Evolutionary conservation across 1,140 invertebrate species (phyloP).

Genomic region (Agraylea sexmaculata): DNA sequence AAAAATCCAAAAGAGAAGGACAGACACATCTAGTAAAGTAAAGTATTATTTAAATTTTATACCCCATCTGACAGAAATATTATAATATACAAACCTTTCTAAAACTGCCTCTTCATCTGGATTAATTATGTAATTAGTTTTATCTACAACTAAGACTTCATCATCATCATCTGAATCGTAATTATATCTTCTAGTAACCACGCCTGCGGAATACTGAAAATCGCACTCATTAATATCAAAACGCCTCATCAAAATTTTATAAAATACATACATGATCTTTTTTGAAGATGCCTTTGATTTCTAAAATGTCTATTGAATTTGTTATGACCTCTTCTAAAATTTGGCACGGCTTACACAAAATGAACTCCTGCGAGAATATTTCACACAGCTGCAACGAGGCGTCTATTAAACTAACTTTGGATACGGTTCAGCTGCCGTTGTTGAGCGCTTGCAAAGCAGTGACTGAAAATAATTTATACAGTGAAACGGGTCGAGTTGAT

Average conservation of each 20-base stretch:
- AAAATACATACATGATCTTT: constrained; percentile 32
- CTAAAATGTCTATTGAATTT: constrained; percentile 45
- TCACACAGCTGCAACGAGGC: constrained; percentile 53
- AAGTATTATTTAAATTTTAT: too few relatives aligned
- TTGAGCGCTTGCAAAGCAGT: constrained; percentile 49
- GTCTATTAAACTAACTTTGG: constrained; percentile 46
- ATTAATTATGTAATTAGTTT: too few relatives aligned
- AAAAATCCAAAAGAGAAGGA: too few relatives aligned
- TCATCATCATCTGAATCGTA: too few relatives aligned
- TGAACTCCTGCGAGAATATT: constrained; percentile 74
- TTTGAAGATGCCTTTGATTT: constrained; percentile 36
- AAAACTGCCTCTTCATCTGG: too few relatives aligned
- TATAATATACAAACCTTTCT: too few relatives aligned
- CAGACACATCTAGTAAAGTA: too few relatives aligned
- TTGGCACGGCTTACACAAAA: constrained; percentile 68
- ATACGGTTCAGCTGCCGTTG: constrained; percentile 24
- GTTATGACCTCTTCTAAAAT: constrained; percentile 46
- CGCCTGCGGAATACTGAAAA: too few relatives aligned
- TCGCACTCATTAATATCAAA: constrained; percentile 18
- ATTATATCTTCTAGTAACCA: too few relatives aligned
- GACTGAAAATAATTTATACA: constrained; percentile 34
- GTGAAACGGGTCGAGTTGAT: not conserved
- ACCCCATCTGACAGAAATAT: too few relatives aligned
- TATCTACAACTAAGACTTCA: too few relatives aligned
- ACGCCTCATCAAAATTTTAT: constrained; percentile 1